Evolutionary conservation across 2,113 vertebrate genomes (phyloP), one percentile per base, ranked within the genome.

Genomic region (Dromas ardeola): DNA sequence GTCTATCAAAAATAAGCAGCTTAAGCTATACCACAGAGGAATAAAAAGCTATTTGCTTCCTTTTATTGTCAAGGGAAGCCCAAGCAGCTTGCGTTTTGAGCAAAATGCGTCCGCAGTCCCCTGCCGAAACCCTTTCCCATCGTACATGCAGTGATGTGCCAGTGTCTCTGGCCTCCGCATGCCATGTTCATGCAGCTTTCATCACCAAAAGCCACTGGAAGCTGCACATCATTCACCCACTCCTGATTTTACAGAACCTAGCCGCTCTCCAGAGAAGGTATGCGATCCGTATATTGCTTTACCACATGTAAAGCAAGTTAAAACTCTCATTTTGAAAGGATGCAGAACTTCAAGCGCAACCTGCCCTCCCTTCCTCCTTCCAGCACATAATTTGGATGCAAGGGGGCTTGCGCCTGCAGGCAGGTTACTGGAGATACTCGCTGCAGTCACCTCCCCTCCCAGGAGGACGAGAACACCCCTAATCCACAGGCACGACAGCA

Each of bases 131-230:
- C 0, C 0, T 6, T 55, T 30, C 71, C 52, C 15, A 0, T 12
- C 0, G 12, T 43, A 42, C 94, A 94, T 87, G 90, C 91, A 92
- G 77, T 5, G 19, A 63, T 5, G 26, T 25, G 71, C 70, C 86
- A 70, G 65, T 5, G 3, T 3, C 58, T 19, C 74, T 36, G 79
- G 50, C 71, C 80, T 53, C 23, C 0, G 10, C 94, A 87, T 96
- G 96, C 93, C 90, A 42, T 6, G 0, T 20, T 70, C 96, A 96
- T 95, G 97, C 97, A 96, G 74, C 88, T 67, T 47, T 55, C n/a
- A 12, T 34, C 92, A 27, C 73, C 83, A 47, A 15, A 12, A 82
- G 96, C 95, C 83, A 62, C 2, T 4, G 52, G 50, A 49, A 93
- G 72, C 91, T 13, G 56, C 93, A 43, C 0, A 1, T 55, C n/a